These are phyloP conservation scores for Erebia palarica DNA, from an alignment of 2,888 invertebrate species.

Conservation along the genomic window DNA sequence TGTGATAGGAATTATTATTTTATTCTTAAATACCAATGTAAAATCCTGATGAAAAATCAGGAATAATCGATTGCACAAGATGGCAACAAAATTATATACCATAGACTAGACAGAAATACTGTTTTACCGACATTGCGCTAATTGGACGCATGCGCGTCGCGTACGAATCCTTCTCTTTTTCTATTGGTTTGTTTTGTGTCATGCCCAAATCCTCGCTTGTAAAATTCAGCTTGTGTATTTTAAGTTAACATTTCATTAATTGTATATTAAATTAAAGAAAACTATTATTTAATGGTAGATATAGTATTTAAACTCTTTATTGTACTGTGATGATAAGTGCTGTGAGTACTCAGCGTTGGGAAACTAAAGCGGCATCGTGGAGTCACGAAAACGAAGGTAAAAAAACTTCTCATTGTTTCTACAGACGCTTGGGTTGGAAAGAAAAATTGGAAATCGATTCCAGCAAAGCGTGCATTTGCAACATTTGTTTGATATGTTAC, in stretches of 20 bases:
- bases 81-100: constrained; percentile 27
- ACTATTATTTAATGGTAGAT: constrained; percentile 69
- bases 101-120: constrained; percentile 41
- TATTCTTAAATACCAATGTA: background rate
- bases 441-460: constrained; percentile 60
- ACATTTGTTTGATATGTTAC: constrained; percentile 6
- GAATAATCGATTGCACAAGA: background rate
- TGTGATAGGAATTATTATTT: background rate
- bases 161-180: constrained; percentile 68
- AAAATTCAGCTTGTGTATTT: constrained; percentile 72
- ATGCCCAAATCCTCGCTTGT: constrained; percentile 73
- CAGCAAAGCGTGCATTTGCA: constrained; percentile 16
- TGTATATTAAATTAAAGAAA: constrained; percentile 54
- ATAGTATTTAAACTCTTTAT: constrained; percentile 63
- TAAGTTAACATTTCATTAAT: constrained; percentile 58
- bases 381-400: constrained; percentile 84
- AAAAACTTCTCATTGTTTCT: constrained; percentile 73
- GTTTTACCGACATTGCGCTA: constrained; percentile 63
- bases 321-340: constrained; percentile 82
- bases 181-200: constrained; percentile 81
- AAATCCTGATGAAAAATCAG: background rate
- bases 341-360: constrained; percentile 79
- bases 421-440: constrained; percentile 56
- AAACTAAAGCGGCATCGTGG: constrained; percentile 83
- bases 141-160: constrained; percentile 73